A percentile compares a stretch with the other conserved stretches of the same genome.
Conservation (phyloP, 2,797 vertebrate species). For the Pristis pectinata region DNA sequence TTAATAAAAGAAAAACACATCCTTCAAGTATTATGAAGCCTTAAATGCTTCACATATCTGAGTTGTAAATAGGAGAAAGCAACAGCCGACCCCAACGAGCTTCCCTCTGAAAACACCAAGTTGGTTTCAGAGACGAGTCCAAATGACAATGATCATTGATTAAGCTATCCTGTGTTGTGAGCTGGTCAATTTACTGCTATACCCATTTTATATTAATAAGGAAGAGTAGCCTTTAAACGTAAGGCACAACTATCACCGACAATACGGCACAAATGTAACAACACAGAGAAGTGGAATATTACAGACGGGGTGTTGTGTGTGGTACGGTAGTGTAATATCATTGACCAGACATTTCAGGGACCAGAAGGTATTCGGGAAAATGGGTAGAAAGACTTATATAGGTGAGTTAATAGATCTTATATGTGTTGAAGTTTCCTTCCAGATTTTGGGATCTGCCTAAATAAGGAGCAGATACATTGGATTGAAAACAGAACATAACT, state of each 20-base stretch:
- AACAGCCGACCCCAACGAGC: no score
- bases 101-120: not conserved
- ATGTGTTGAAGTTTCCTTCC: not conserved
- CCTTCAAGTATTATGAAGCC: not conserved
- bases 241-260: not conserved
- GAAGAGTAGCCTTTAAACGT: not conserved
- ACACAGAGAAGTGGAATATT: not conserved
- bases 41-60: not conserved
- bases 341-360: no score
- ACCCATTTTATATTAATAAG: not conserved
- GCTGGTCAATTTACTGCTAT: not conserved
- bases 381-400: not conserved
- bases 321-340: no score
- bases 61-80: not conserved
- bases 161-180: not conserved
- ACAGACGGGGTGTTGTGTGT: not conserved
- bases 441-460: not conserved
- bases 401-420: not conserved
- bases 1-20: not conserved
- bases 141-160: not conserved
- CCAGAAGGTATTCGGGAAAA: not conserved
- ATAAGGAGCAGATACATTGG: not conserved
- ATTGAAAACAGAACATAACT: not conserved
- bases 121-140: not conserved
- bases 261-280: not conserved